These are phyloP conservation scores for Nomada hirtipes DNA, from an alignment of 2,888 invertebrate genomes.

Conservation along the genomic window DNA sequence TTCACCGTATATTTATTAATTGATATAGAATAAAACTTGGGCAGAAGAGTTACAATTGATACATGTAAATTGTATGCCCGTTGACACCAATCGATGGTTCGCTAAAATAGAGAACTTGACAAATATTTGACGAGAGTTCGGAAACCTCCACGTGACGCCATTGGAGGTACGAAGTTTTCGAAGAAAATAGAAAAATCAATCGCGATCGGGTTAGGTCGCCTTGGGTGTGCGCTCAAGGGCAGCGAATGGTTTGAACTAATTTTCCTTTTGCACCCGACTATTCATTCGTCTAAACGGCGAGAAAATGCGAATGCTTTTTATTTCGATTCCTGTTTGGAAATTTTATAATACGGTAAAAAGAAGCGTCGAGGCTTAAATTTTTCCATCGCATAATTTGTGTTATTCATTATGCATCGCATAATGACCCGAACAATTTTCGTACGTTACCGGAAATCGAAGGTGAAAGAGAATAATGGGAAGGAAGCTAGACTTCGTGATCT, in stretches of 20 bases:
- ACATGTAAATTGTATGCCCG: too few species aligned
- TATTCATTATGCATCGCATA: too few species aligned
- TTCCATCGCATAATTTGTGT: constrained; percentile 30
- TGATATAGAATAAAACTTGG: too few species aligned
- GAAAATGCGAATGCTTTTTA: constrained; percentile 14
- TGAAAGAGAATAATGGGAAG: constrained; percentile 59
- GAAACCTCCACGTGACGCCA: neutral
- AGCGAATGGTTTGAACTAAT: constrained; percentile 2
- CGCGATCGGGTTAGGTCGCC: neutral
- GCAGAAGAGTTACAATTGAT: too few species aligned
- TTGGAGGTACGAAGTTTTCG: constrained; percentile 7
- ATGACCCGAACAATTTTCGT: constrained; percentile 45
- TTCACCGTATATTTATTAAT: too few species aligned
- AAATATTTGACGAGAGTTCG: neutral
- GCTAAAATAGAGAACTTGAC: too few species aligned
- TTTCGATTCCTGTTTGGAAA: constrained; percentile 25
- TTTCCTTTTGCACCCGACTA: constrained; percentile 46
- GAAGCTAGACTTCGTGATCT: constrained; percentile 66
- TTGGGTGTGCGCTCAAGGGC: constrained; percentile 14
- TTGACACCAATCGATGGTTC: too few species aligned
- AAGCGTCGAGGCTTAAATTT: constrained; percentile 57
- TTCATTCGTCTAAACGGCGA: constrained; percentile 33
- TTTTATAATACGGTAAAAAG: constrained; percentile 51
- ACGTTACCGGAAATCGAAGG: constrained; percentile 58
- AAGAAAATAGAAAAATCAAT: constrained; percentile 30